Percentiles rank a stretch among this genome's conserved stretches.
Conservation (phyloP, 53 echinoderm and acorn worm genomes). For the Astropecten irregularis region DNA sequence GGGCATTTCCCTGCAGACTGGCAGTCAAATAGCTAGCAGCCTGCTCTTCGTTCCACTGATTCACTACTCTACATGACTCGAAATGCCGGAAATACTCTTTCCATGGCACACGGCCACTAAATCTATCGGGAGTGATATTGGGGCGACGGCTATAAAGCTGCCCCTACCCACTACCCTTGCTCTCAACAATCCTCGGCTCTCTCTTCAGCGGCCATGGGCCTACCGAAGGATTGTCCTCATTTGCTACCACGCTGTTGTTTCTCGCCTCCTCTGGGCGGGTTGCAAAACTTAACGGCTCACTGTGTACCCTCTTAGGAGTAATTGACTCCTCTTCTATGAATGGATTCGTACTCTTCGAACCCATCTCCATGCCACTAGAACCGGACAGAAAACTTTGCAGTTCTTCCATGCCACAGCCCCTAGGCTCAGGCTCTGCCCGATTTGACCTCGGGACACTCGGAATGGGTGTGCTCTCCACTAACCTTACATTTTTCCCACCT, state of each 20-base stretch:
- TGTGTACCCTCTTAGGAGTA: background rate
- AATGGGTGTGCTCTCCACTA: background rate
- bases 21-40: background rate
- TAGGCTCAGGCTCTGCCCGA: background rate
- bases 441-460: background rate
- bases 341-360: background rate
- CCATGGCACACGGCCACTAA: conserved; percentile 3
- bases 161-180: background rate
- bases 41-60: background rate
- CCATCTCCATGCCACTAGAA: background rate
- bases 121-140: background rate
- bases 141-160: background rate
- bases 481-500: background rate
- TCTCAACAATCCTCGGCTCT: background rate
- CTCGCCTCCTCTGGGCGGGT: background rate
- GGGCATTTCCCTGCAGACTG: background rate
- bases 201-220: background rate
- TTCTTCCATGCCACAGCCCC: background rate
- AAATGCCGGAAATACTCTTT: background rate
- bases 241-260: too few species aligned
- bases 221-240: too few species aligned
- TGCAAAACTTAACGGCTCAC: background rate
- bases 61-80: background rate
- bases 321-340: too few species aligned
- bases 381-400: background rate